A percentile compares a stretch with the other conserved stretches of the same genome.
Evolutionary conservation across 2,113 vertebrate genomes (phyloP).

Genomic region (Zonotrichia leucophrys): DNA sequence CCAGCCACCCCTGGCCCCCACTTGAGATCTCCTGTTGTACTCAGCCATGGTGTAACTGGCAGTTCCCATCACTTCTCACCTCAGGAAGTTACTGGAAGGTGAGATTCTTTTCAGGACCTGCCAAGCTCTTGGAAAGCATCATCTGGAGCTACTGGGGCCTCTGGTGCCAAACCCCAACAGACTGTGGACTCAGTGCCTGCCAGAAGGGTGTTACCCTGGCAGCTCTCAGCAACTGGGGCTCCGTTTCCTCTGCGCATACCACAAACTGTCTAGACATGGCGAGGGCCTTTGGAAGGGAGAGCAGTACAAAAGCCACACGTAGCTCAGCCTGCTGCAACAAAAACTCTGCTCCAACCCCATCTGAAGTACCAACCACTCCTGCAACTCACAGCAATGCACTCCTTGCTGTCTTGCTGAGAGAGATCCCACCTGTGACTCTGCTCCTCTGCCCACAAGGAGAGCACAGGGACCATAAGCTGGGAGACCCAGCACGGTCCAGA

Average conservation of each 20-base stretch:
- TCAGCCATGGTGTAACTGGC: background rate
- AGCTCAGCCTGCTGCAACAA: constrained; percentile 16
- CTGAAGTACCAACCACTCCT: background rate
- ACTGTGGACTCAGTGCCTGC: constrained; percentile 34
- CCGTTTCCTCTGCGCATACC: background rate
- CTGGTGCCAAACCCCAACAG: constrained; percentile 37
- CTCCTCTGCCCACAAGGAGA: background rate
- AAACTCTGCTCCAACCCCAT: background rate
- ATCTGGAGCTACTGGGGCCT: constrained; percentile 37
- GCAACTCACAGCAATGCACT: background rate
- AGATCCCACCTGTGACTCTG: background rate
- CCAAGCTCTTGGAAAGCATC: constrained; percentile 54
- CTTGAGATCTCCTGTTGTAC: background rate
- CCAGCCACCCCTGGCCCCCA: background rate
- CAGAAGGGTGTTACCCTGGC: constrained; percentile 64
- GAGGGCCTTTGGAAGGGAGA: constrained; percentile 48
- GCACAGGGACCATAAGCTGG: fast-evolving
- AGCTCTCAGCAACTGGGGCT: constrained; percentile 15
- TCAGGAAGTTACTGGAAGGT: constrained; percentile 59
- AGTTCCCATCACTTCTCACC: background rate
- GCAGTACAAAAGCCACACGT: constrained; percentile 34
- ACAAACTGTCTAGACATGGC: constrained; percentile 49
- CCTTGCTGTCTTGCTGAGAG: background rate
- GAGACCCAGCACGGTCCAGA: background rate
- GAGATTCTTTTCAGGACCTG: constrained; percentile 49